Conservation (phyloP, 2,888 invertebrate species). For the Tromatobia lineatoria region DNA sequence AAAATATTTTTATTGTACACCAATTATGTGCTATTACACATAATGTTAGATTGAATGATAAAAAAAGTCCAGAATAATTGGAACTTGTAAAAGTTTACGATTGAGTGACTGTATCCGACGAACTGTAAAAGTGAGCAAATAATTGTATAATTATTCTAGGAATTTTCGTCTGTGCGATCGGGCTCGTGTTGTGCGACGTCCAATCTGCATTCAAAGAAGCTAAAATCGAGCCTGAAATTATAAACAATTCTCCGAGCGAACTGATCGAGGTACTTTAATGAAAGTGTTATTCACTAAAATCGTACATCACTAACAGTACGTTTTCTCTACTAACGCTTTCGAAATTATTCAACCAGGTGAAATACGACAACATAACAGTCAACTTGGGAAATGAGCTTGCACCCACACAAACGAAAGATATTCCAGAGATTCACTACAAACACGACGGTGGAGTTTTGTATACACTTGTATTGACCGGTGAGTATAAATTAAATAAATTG, state of each 20-base stretch:
- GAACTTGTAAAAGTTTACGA: too few relatives aligned
- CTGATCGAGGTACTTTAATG: slow-evolving; percentile 79
- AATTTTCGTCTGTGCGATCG: slow-evolving; percentile 73
- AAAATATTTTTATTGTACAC: too few relatives aligned
- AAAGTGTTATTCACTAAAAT: not conserved
- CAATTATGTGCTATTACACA: too few relatives aligned
- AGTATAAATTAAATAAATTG: slow-evolving; percentile 13
- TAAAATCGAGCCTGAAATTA: slow-evolving; percentile 81
- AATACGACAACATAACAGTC: slow-evolving; percentile 80
- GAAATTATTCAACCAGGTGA: slow-evolving; percentile 75
- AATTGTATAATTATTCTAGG: slow-evolving; percentile 69
- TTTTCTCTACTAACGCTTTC: not conserved
- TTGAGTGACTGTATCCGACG: not conserved
- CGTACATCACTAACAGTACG: not conserved
- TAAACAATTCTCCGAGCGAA: slow-evolving; percentile 79
- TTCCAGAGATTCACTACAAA: slow-evolving; percentile 83
- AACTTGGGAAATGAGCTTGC: slow-evolving; percentile 81
- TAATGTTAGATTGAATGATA: too few relatives aligned
- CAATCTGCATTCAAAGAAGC: slow-evolving; percentile 78
- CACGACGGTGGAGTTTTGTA: slow-evolving; percentile 84
- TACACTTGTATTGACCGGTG: slow-evolving; percentile 83
- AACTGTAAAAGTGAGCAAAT: not conserved
- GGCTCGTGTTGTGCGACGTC: slow-evolving; percentile 78
- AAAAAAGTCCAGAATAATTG: too few relatives aligned
- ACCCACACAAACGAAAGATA: slow-evolving; percentile 79